A percentile compares a stretch with the other conserved stretches of the same genome.
phyloP scores from a whole-genome alignment of 2,888 invertebrate species.

The Norana najaformis region DNA sequence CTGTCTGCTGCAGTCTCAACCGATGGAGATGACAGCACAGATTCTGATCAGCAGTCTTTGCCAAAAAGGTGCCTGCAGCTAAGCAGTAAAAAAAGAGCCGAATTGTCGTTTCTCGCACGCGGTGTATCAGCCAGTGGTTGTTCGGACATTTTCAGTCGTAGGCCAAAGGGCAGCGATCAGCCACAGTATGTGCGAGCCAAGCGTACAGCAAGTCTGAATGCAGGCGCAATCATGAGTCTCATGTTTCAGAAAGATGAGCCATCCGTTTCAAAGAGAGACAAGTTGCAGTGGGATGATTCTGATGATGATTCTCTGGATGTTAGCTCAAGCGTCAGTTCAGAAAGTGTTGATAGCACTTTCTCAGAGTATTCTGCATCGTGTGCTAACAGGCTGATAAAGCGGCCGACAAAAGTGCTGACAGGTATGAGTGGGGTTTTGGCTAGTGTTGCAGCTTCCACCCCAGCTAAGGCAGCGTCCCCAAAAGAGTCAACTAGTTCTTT shows the following conservation, averaged over 20 bases:
- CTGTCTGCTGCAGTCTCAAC: constrained; percentile 22
- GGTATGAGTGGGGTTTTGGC: background rate
- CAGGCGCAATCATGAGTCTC: constrained; percentile 42
- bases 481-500: constrained; percentile 31
- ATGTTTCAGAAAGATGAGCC: constrained; percentile 39
- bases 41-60: background rate
- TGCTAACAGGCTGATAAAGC: background rate
- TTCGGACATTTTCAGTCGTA: background rate
- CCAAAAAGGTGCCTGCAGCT: background rate
- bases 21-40: constrained; percentile 14
- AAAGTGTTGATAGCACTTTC: constrained; percentile 17
- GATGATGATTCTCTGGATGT: background rate
- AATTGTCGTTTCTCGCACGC: background rate
- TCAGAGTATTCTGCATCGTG: background rate
- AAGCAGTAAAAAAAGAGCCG: constrained; percentile 8
- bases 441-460: background rate
- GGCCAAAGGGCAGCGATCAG: constrained; percentile 10
- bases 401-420: background rate
- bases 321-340: background rate
- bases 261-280: constrained; percentile 21
- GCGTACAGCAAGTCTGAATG: constrained; percentile 45
- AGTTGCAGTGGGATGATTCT: background rate
- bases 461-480: background rate
- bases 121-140: background rate
- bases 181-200: constrained; percentile 35